Conservation (phyloP, 1,140 invertebrate species). For the Sinonovacula constricta region DNA sequence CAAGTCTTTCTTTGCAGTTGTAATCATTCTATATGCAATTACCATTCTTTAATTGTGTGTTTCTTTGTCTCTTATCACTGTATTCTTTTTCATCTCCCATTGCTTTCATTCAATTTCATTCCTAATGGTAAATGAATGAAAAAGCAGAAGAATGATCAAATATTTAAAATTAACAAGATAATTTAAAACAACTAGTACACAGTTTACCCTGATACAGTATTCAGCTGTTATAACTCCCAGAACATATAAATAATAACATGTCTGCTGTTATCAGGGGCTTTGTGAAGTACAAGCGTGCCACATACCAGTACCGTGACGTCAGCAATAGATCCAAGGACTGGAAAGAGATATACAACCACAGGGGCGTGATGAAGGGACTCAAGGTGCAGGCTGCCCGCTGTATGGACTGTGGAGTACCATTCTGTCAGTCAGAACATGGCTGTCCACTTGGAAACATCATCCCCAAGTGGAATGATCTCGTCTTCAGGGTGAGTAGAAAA, state of each 20-base stretch:
- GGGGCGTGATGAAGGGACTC: constrained; percentile 91
- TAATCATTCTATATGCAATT: too few relatives aligned
- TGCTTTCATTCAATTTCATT: too few relatives aligned
- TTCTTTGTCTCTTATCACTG: too few relatives aligned
- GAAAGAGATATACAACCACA: constrained; percentile 97
- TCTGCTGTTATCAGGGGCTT: constrained; percentile 87
- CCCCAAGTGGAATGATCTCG: constrained; percentile 99
- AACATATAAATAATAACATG: neutral
- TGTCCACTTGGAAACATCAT: constrained; percentile 99
- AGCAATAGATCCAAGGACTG: constrained; percentile 94
- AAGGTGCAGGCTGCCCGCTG: constrained; percentile 96
- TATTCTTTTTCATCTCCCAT: too few relatives aligned
- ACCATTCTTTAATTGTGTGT: too few relatives aligned
- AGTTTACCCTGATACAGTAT: too few relatives aligned
- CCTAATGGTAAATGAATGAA: too few relatives aligned
- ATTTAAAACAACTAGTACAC: too few relatives aligned
- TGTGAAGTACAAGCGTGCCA: constrained; percentile 96
- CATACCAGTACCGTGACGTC: constrained; percentile 89
- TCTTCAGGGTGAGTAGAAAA: constrained; percentile 84
- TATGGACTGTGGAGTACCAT: constrained; percentile 99
- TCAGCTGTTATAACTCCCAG: neutral
- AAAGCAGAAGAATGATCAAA: too few relatives aligned
- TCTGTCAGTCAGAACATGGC: constrained; percentile 98
- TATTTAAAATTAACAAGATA: too few relatives aligned
- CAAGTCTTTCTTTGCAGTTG: too few relatives aligned